phyloP scores from a whole-genome alignment of 2,888 invertebrate genomes.

The Caenorhabditis zanzibari region DNA sequence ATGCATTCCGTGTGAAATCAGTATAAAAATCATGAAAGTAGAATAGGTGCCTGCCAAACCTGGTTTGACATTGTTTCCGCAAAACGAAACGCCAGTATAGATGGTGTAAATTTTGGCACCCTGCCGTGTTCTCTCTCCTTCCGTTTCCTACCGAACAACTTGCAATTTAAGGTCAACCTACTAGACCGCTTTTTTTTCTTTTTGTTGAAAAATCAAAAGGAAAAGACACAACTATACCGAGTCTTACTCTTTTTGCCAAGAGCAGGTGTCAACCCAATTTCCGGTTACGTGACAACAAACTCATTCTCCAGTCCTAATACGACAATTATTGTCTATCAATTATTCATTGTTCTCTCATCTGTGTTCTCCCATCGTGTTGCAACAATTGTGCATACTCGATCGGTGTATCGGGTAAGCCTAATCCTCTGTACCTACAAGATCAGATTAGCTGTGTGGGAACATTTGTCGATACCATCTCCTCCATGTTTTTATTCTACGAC shows the following conservation, averaged over 20 bases:
- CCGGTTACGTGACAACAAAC: slow-evolving; percentile 8
- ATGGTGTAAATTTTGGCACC: slow-evolving; percentile 61
- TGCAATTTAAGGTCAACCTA: slow-evolving; percentile 44
- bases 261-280: not conserved
- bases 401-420: slow-evolving; percentile 9
- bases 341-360: slow-evolving; percentile 29
- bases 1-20: too few species aligned
- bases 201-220: not conserved
- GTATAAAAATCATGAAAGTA: not conserved
- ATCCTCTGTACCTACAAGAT: slow-evolving; percentile 46
- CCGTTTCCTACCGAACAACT: slow-evolving; percentile 52
- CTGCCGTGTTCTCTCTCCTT: slow-evolving; percentile 57
- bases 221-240: not conserved
- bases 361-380: slow-evolving; percentile 2
- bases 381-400: slow-evolving; percentile 33
- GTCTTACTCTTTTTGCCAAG: too few species aligned
- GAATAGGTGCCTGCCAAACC: not conserved
- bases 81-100: not conserved
- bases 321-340: slow-evolving; percentile 33
- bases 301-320: slow-evolving; percentile 17
- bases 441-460: slow-evolving; percentile 51
- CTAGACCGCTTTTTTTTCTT: not conserved
- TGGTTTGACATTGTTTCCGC: slow-evolving; percentile 21
- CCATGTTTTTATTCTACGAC: slow-evolving; percentile 12
- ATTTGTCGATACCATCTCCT: slow-evolving; percentile 44